A percentile compares a stretch with the other conserved stretches of the same genome.
These are phyloP conservation scores for Protobothrops flavoviridis DNA, from an alignment of 2,113 vertebrate genomes.

Conservation along the genomic window DNA sequence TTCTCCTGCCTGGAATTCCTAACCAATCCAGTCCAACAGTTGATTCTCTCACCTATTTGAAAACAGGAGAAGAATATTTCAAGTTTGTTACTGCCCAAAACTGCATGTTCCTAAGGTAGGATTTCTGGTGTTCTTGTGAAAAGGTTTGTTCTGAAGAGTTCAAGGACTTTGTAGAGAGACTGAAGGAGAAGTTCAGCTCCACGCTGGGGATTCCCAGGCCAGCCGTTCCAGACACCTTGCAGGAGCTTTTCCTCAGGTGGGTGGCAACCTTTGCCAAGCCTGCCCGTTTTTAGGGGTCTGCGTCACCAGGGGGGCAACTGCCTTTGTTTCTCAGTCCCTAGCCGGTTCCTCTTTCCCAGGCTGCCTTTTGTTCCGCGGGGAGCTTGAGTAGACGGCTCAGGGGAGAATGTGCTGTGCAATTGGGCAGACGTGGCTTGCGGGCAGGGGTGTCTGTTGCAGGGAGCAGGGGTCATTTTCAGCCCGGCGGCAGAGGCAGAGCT, in stretches of 20 bases:
- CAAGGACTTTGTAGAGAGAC: slow-evolving; percentile 82
- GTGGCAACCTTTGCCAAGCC: not conserved
- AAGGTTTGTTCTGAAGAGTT: slow-evolving; percentile 87
- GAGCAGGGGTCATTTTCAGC: not conserved
- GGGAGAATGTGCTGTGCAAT: not conserved
- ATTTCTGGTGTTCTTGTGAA: not conserved
- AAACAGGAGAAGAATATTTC: not conserved
- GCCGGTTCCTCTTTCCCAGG: not conserved
- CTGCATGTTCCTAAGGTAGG: not conserved
- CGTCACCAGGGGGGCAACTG: not conserved
- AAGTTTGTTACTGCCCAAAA: no score
- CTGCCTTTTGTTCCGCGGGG: not conserved
- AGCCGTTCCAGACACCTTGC: slow-evolving; percentile 82
- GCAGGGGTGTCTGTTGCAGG: not conserved
- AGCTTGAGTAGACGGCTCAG: not conserved
- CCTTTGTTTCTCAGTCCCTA: not conserved
- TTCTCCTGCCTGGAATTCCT: not conserved
- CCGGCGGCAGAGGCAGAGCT: not conserved
- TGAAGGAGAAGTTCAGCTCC: slow-evolving; percentile 89
- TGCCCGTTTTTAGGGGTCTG: not conserved
- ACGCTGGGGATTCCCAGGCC: slow-evolving; percentile 65
- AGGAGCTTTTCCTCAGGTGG: slow-evolving; percentile 85
- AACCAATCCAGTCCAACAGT: not conserved
- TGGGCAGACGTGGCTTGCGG: no score
- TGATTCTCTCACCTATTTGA: not conserved